Base-by-base conservation (phyloP, 2,888 invertebrate species). In the Rotaria macrura region DNA sequence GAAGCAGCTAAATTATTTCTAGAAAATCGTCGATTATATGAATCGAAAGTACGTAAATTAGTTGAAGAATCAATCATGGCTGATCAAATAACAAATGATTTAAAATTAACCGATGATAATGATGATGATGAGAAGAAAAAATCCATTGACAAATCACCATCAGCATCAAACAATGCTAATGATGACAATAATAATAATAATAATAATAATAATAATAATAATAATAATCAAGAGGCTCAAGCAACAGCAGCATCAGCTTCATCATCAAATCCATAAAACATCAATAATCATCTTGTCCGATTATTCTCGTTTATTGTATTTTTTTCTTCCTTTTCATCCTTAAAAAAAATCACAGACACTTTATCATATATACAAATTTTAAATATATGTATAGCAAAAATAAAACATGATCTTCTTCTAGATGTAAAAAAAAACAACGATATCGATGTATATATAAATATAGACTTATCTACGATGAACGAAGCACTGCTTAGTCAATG, bases 1-100 rank as follows among this genome's bases (percentile, higher is more conserved):
- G 95, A 96, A 94, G 98, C 98, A 90, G 98, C 98, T 89, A 97
- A 98, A 93, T 94, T 99, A 90, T 99, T 98, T 93, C 97, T 97
- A 93, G 97, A 98, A 92, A 98, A 98, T 92, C 94, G 97, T 90
- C 94, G 98, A 90, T 98, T 98, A 93, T 99, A 99, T 92, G 97
- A 98, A 93, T 98, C 98, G 93, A 94, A 96, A 93, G 98, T 99
- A 91, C 96, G 96, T 93, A 96, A 96, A 90, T 96, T 97, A 92
- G 98, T 99, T 91, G 98, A 99, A 93, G 79, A 79, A 79, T 43
- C 40, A 3, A 79, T 79, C 5, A 79, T 79, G 43, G n/a, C 10
- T 14, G 79, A 79, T 79, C 79, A 79, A 79, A 79, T 65, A 20
- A 14, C 1, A 17, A 65, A 65, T 65, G 65, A 65, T 47, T n/a